Evolutionary conservation across 2,113 vertebrate genomes (phyloP).

Genomic region (Pipra filicauda): DNA sequence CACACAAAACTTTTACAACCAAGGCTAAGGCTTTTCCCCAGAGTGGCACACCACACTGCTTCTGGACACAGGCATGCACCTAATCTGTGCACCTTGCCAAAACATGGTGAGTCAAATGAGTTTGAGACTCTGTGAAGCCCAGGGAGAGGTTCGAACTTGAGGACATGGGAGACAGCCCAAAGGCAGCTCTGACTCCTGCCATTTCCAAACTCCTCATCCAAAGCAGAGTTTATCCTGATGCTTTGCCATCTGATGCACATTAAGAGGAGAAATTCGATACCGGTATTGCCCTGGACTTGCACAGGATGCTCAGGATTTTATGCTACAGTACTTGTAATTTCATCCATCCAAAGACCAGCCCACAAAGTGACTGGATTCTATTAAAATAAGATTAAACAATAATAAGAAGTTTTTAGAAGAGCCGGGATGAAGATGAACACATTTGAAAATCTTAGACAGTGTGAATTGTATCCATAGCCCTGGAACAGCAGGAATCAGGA

Average conservation of each 20-base stretch:
- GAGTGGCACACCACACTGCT: neutral
- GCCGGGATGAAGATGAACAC: neutral
- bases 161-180: neutral
- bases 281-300: neutral
- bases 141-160: neutral
- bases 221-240: neutral
- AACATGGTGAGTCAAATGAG: neutral
- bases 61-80: accelerated
- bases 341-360: neutral
- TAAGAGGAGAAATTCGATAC: neutral
- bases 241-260: neutral
- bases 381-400: neutral
- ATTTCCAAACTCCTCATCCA: neutral
- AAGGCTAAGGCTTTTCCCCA: neutral
- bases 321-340: neutral
- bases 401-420: neutral
- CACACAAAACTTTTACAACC: neutral
- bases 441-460: neutral
- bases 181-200: neutral
- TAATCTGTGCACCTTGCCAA: neutral
- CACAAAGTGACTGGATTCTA: neutral
- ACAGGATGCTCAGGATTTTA: neutral
- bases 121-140: neutral
- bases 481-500: neutral
- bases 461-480: neutral